Evolutionary conservation across 2,113 vertebrate genomes (phyloP).

Genomic region (Kryptolebias marmoratus): DNA sequence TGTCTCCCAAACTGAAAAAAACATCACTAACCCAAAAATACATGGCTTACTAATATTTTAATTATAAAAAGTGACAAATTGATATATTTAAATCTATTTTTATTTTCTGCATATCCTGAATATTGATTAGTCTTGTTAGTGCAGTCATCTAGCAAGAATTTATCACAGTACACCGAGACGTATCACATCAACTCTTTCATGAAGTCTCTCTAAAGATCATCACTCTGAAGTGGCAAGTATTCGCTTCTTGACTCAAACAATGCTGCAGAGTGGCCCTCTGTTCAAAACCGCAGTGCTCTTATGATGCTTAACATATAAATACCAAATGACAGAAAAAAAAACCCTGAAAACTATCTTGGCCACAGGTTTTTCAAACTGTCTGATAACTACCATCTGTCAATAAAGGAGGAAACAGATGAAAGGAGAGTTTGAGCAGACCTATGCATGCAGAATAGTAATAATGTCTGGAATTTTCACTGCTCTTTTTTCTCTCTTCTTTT

Average conservation of each 20-base stretch:
- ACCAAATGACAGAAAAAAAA: constrained; percentile 51
- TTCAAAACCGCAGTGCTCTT: constrained; percentile 54
- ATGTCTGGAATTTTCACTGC: constrained; percentile 74
- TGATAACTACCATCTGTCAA: constrained; percentile 79
- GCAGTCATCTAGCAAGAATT: neutral
- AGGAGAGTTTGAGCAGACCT: constrained; percentile 61
- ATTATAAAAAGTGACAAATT: too few species aligned
- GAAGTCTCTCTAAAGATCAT: constrained; percentile 15
- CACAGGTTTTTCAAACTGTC: constrained; percentile 73
- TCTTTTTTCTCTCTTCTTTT: constrained; percentile 16
- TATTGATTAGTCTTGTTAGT: neutral
- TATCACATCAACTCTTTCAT: neutral
- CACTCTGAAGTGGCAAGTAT: constrained; percentile 59
- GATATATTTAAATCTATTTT: too few species aligned
- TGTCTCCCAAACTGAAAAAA: too few species aligned
- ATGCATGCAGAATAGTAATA: constrained; percentile 62
- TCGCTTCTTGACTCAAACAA: constrained; percentile 45
- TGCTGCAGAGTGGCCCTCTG: constrained; percentile 36
- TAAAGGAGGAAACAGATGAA: constrained; percentile 69
- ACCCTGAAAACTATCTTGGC: constrained; percentile 65
- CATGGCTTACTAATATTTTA: too few species aligned
- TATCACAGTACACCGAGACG: neutral
- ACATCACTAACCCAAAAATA: too few species aligned
- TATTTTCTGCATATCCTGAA: neutral
- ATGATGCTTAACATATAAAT: constrained; percentile 72